These are phyloP conservation scores for Drosophila colorata DNA, from an alignment of 2,888 invertebrate genomes.

Conservation along the genomic window DNA sequence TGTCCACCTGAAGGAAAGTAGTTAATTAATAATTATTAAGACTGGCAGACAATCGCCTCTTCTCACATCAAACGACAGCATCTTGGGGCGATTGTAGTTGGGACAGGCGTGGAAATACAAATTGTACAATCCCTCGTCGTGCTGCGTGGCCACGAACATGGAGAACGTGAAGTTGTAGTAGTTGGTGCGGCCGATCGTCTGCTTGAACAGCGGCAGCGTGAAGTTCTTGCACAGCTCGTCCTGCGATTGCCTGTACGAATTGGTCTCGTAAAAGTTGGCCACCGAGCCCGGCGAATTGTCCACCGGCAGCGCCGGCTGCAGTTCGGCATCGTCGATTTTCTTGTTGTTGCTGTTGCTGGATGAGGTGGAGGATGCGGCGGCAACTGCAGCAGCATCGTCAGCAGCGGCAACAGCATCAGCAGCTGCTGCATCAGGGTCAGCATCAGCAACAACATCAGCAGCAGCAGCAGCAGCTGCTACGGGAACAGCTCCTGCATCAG, in stretches of 20 bases:
- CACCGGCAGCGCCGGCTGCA: constrained; percentile 31
- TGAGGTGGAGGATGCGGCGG: constrained; percentile 10
- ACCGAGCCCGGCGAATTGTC: constrained; percentile 24
- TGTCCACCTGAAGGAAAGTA: constrained; percentile 89
- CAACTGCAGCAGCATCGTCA: constrained; percentile 2
- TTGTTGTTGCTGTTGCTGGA: constrained; percentile 19
- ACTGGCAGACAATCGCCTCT: background rate
- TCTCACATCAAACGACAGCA: constrained; percentile 89
- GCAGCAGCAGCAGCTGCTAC: too few relatives aligned
- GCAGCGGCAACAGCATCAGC: background rate
- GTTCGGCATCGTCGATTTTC: constrained; percentile 16
- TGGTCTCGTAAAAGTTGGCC: constrained; percentile 44
- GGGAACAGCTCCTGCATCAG: constrained; percentile 2
- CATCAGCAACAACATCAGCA: background rate
- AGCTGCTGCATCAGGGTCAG: background rate
- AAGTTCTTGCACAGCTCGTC: constrained; percentile 85
- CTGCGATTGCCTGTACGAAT: constrained; percentile 56
- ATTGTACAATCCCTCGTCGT: constrained; percentile 96
- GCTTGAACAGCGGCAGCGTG: constrained; percentile 87
- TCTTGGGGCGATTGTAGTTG: constrained; percentile 87
- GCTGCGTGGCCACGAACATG: constrained; percentile 90
- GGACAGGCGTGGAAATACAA: constrained; percentile 98
- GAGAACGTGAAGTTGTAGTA: constrained; percentile 88
- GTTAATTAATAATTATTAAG: background rate
- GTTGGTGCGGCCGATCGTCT: constrained; percentile 85